These are phyloP conservation scores for Lycaon pictus DNA, from an alignment of 2,113 vertebrate genomes.

Conservation along the genomic window DNA sequence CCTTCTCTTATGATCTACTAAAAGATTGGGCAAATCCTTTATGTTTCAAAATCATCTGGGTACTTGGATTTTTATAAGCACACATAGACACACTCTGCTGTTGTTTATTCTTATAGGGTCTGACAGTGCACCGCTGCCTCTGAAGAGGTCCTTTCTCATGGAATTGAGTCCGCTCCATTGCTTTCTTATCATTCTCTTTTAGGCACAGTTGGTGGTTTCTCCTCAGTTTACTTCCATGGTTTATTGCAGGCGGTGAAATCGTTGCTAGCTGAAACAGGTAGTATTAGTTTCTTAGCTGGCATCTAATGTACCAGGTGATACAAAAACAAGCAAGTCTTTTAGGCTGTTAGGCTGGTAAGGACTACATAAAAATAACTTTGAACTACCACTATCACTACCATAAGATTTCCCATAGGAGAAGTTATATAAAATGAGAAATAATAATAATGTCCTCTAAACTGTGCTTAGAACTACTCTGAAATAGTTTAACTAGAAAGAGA, in stretches of 20 bases:
- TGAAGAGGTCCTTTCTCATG: neutral
- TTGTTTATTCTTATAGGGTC: neutral
- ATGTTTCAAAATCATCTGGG: neutral
- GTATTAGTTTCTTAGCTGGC: neutral
- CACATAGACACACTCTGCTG: neutral
- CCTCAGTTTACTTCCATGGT: neutral
- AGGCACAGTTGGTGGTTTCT: neutral
- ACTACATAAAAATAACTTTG: conserved; percentile 12
- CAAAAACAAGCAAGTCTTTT: neutral
- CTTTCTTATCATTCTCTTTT: neutral
- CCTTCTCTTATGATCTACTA: neutral
- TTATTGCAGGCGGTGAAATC: neutral
- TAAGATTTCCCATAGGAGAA: neutral
- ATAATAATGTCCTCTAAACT: neutral
- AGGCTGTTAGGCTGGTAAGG: neutral
- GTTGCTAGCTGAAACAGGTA: too few species aligned
- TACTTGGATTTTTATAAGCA: neutral
- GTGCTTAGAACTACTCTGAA: neutral
- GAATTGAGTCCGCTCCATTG: neutral
- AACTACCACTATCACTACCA: neutral
- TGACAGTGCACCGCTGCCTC: fast-evolving
- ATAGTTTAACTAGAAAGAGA: neutral
- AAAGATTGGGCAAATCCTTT: neutral
- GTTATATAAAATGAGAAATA: neutral
- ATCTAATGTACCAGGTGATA: neutral